Percentiles rank a stretch among this genome's conserved stretches.
These are phyloP conservation scores for Trematocara caparti DNA, from an alignment of 2,797 vertebrate species.

Conservation along the genomic window DNA sequence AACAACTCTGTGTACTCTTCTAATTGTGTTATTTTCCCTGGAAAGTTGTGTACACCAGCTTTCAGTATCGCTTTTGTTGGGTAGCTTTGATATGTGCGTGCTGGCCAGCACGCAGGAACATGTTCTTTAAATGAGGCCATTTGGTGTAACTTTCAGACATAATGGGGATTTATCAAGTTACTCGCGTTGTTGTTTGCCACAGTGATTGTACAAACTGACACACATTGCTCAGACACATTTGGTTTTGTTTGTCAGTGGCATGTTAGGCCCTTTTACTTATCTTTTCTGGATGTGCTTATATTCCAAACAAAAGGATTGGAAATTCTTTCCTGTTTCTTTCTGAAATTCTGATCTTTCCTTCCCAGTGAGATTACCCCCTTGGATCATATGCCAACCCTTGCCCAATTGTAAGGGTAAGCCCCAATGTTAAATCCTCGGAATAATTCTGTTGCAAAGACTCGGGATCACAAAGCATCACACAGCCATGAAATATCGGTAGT, in stretches of 20 bases:
- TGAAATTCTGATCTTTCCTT: constrained; percentile 56
- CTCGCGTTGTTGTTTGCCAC: constrained; percentile 6
- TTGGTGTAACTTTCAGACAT: constrained; percentile 38
- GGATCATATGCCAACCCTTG: constrained; percentile 59
- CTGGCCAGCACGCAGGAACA: constrained; percentile 34
- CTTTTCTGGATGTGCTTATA: constrained; percentile 30
- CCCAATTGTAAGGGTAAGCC: constrained; percentile 62
- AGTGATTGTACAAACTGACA: not conserved
- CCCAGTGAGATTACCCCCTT: constrained; percentile 60
- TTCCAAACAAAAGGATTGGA: constrained; percentile 41
- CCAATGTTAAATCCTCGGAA: constrained; percentile 58
- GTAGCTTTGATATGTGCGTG: constrained; percentile 41
- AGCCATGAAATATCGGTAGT: constrained; percentile 32
- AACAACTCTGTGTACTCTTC: constrained; percentile 70
- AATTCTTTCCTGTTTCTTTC: constrained; percentile 34
- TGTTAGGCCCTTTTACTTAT: constrained; percentile 11
- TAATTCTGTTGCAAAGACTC: constrained; percentile 43
- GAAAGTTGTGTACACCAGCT: constrained; percentile 53
- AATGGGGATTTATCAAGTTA: constrained; percentile 19
- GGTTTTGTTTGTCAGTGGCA: constrained; percentile 22
- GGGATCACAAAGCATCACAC: constrained; percentile 32
- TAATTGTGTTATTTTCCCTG: constrained; percentile 77
- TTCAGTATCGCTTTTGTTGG: constrained; percentile 38
- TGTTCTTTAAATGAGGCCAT: constrained; percentile 44
- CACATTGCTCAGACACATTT: constrained; percentile 32